These are phyloP conservation scores for Unio delphinus DNA, from an alignment of 2,888 invertebrate genomes.

Conservation along the genomic window DNA sequence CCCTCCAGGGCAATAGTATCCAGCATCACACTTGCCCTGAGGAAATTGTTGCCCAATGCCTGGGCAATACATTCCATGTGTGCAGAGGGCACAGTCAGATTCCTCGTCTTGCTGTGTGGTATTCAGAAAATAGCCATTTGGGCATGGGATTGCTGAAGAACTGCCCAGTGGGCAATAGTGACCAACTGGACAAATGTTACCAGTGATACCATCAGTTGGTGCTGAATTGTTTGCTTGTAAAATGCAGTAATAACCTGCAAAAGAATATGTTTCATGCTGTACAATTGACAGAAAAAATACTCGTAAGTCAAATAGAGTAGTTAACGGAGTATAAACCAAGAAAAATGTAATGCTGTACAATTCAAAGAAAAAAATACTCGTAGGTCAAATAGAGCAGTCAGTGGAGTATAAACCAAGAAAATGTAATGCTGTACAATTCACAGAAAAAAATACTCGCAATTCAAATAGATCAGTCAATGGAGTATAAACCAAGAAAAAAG, in stretches of 20 bases:
- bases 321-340: no score
- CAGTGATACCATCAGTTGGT: slow-evolving; percentile 59
- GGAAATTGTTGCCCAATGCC: slow-evolving; percentile 52
- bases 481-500: no score
- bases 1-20: slow-evolving; percentile 66
- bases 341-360: not conserved
- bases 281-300: not conserved
- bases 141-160: slow-evolving; percentile 44
- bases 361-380: not conserved
- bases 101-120: slow-evolving; percentile 50
- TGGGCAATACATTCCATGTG: slow-evolving; percentile 62
- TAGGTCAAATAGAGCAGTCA: no score
- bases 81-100: slow-evolving; percentile 59
- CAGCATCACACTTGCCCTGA: slow-evolving; percentile 58
- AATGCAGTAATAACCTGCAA: slow-evolving; percentile 61
- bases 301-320: no score
- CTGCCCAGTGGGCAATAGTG: slow-evolving; percentile 63
- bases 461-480: no score
- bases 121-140: slow-evolving; percentile 59
- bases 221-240: slow-evolving; percentile 43
- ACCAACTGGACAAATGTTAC: slow-evolving; percentile 63
- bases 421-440: not conserved
- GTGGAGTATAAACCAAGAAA: not conserved
- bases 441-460: not conserved
- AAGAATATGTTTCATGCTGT: slow-evolving; percentile 4